Evolutionary conservation across 1,140 invertebrate genomes (phyloP).

Genomic region (Solenopsis fugax): DNA sequence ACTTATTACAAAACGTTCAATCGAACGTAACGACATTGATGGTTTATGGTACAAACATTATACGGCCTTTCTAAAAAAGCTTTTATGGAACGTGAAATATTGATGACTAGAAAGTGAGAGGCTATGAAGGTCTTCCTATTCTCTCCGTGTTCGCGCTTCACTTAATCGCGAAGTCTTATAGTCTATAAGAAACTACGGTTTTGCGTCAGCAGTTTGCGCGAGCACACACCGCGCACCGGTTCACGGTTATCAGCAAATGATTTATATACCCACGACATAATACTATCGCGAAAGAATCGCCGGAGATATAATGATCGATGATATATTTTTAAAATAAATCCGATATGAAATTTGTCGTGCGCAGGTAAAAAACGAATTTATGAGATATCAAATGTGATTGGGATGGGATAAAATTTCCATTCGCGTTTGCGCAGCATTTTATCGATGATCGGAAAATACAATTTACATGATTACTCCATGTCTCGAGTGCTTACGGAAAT

Average conservation of each 20-base stretch:
- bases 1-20: slow-evolving; percentile 55
- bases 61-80: slow-evolving; percentile 51
- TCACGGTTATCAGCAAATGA: slow-evolving; percentile 49
- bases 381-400: slow-evolving; percentile 5
- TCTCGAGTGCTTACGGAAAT: slow-evolving; percentile 11
- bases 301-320: neutral
- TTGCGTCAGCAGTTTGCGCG: slow-evolving; percentile 62
- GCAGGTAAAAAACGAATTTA: slow-evolving; percentile 27
- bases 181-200: slow-evolving; percentile 60
- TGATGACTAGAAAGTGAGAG: slow-evolving; percentile 59
- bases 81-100: slow-evolving; percentile 61
- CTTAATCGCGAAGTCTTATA: slow-evolving; percentile 56
- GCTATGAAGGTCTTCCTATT: slow-evolving; percentile 51
- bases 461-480: slow-evolving; percentile 39
- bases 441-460: slow-evolving; percentile 24
- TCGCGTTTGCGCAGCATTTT: neutral
- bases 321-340: slow-evolving; percentile 37
- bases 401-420: slow-evolving; percentile 21
- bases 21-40: slow-evolving; percentile 45
- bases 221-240: neutral
- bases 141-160: slow-evolving; percentile 49
- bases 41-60: slow-evolving; percentile 44
- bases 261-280: slow-evolving; percentile 43
- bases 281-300: slow-evolving; percentile 23
- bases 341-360: slow-evolving; percentile 5